Base-by-base conservation (phyloP, 2,888 invertebrate species). In the Xestia xanthographa region DNA sequence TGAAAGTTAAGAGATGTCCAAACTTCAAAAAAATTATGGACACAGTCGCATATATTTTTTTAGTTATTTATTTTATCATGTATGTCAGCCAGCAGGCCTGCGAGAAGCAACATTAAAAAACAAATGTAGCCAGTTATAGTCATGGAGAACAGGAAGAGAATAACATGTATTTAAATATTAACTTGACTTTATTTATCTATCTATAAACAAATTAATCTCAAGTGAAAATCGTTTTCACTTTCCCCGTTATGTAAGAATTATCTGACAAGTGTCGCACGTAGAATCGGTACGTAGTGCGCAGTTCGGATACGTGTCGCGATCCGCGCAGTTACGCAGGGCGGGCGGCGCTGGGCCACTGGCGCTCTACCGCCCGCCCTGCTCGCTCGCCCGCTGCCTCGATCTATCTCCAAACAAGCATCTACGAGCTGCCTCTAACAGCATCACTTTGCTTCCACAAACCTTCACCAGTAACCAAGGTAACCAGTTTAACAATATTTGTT, bases 301-400 rank as follows among this genome's bases (percentile, higher is more conserved):
- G 90, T 86, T 77, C 83, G 88, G 79, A 83, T 82, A 79, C 86
- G 80, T 66, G 77, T 75, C 82, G 83, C 29, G 58, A 60, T 20
- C 60, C 60, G 60, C 86, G 85, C 85, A 75, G 81, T 77, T 77
- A 82, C 79, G 82, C 80, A 41, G 82, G 86, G 90, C 92, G 82
- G 86, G 90, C 92, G 91, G 87, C 93, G 93, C 88, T 90, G 85
- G 85, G 91, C 87, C 94, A 93, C 89, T 91, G 86, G 86, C 87
- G 88, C 87, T 84, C 86, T 87, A 88, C 92, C 91, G 91, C 91
- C 90, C 86, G 79, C 87, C 86, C 80, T 90, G 86, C 91, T 86
- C 91, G 89, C 77, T 79, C 68, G 73, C 72, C 58, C 69, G 75
- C 60, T 67, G 45, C 56, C 58, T 34, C 69, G 65, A 69, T 63